Percentiles rank a stretch among this genome's conserved stretches.
Evolutionary conservation across 2,113 vertebrate genomes (phyloP).

Genomic region (Hydrochoerus hydrochaeris): DNA sequence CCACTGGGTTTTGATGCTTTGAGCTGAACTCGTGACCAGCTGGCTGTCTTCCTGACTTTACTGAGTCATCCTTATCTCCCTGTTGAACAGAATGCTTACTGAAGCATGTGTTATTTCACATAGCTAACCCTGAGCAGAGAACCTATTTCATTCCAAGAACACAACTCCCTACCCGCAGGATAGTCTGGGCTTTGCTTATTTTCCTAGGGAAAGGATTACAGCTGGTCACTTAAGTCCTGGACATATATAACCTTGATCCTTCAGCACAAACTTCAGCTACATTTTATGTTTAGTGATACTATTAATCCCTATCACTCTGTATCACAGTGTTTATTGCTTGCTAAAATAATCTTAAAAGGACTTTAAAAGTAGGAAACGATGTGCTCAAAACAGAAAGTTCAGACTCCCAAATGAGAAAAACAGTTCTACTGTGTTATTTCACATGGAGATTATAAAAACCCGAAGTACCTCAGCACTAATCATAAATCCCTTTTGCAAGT

Average conservation of each 20-base stretch:
- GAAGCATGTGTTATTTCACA: neutral
- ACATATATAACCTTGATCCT: neutral
- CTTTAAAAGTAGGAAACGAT: neutral
- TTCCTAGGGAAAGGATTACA: neutral
- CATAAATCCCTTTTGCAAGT: neutral
- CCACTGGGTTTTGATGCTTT: neutral
- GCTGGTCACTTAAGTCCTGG: neutral
- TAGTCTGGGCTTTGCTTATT: neutral
- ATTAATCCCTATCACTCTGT: neutral
- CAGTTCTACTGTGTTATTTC: neutral
- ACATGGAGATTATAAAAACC: neutral
- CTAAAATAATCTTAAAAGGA: slow-evolving; percentile 11
- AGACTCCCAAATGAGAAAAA: neutral
- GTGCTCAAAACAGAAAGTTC: neutral
- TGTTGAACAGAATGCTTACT: neutral
- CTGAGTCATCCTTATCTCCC: neutral
- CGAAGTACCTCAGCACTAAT: neutral
- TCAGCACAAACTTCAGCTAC: neutral
- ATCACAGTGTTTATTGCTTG: neutral
- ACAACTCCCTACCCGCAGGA: neutral
- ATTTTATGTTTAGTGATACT: neutral
- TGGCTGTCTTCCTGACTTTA: neutral
- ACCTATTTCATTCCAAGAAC: neutral
- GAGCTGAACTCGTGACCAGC: neutral
- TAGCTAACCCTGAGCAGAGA: neutral